phyloP scores from a whole-genome alignment of 1,140 invertebrate genomes.

The Xylocopa sonorina region DNA sequence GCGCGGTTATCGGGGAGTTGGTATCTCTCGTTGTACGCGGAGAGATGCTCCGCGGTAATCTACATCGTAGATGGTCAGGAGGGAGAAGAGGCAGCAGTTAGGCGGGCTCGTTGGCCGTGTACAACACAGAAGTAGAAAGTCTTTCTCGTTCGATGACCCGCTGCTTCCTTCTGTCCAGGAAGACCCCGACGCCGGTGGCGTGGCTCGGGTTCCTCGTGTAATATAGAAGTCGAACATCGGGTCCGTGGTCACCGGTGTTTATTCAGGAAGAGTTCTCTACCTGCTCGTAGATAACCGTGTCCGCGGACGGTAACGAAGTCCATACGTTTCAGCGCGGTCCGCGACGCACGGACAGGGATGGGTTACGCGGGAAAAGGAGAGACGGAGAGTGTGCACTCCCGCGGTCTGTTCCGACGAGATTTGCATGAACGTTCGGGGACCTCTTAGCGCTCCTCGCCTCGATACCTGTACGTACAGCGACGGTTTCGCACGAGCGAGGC shows the following conservation, averaged over 20 bases:
- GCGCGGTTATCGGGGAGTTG: constrained; percentile 56
- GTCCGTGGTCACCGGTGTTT: constrained; percentile 38
- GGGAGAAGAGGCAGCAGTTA: constrained; percentile 49
- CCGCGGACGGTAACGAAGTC: constrained; percentile 50
- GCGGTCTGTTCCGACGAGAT: constrained; percentile 15
- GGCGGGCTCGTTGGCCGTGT: constrained; percentile 35
- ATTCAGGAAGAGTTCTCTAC: constrained; percentile 53
- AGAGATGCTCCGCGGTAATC: constrained; percentile 60
- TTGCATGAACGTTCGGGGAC: constrained; percentile 36
- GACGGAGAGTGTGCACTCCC: not conserved
- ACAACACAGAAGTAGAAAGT: constrained; percentile 66
- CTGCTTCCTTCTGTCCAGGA: constrained; percentile 47
- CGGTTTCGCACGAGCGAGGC: not conserved
- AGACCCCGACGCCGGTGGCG: constrained; percentile 16
- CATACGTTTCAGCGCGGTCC: constrained; percentile 38
- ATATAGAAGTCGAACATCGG: constrained; percentile 49
- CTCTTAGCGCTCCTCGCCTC: not conserved
- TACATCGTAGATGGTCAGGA: constrained; percentile 65
- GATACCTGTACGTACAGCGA: not conserved
- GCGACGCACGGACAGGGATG: not conserved
- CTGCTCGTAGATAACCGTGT: constrained; percentile 53
- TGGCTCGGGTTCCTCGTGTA: constrained; percentile 40
- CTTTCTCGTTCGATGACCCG: constrained; percentile 66
- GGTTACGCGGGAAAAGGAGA: not conserved
- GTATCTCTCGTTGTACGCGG: constrained; percentile 68